Conservation (phyloP, 2,888 invertebrate species). For the Epinotia ramella region DNA sequence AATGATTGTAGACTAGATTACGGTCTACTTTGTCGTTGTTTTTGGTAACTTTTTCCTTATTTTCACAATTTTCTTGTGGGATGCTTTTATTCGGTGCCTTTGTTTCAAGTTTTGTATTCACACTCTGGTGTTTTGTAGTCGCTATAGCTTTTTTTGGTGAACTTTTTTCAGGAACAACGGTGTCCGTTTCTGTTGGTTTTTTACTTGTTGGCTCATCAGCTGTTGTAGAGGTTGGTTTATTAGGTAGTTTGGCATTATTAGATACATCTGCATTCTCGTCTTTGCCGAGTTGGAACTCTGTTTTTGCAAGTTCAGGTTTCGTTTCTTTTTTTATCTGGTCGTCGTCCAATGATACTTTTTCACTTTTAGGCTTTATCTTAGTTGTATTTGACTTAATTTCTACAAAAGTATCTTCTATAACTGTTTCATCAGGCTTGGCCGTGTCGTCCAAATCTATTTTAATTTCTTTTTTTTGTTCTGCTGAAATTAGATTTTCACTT, state of each 20-base stretch:
- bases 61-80: background rate
- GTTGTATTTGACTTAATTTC: too few species aligned
- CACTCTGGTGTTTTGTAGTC: conserved; percentile 5
- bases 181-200: conserved; percentile 7
- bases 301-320: background rate
- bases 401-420: background rate
- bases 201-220: background rate
- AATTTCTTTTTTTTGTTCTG: background rate
- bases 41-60: background rate
- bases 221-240: background rate
- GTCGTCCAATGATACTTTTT: background rate
- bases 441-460: background rate
- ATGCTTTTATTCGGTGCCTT: background rate
- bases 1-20: conserved; percentile 2
- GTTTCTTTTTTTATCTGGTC: background rate
- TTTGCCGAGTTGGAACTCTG: background rate
- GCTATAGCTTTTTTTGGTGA: background rate
- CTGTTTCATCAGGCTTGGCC: background rate
- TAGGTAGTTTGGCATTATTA: background rate
- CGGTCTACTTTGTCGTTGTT: background rate
- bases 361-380: too few species aligned
- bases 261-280: background rate
- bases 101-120: conserved; percentile 1
- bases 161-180: conserved; percentile 1
- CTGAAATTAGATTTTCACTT: background rate